These are phyloP conservation scores for Drosophila nigricruria DNA, from an alignment of 2,888 invertebrate genomes.

Conservation along the genomic window DNA sequence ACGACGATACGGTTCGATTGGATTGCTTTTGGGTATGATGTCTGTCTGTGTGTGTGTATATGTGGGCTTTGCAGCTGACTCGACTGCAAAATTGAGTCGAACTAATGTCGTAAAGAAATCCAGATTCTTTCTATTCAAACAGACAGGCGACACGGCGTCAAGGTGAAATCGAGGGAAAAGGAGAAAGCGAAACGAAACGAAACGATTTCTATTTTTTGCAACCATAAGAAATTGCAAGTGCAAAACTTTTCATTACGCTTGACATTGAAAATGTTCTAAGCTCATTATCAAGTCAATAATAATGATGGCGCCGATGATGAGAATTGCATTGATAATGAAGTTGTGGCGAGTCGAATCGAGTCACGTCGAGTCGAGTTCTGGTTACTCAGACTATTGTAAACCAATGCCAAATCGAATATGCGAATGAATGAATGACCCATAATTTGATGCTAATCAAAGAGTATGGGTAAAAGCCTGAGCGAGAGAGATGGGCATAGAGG, in stretches of 20 bases:
- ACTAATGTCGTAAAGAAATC: constrained; percentile 59
- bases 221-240: constrained; percentile 38
- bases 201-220: constrained; percentile 16
- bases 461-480: background rate
- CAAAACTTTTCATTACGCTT: constrained; percentile 58
- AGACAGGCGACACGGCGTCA: constrained; percentile 33
- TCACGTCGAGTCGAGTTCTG: background rate
- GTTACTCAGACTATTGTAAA: background rate
- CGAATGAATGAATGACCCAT: constrained; percentile 43
- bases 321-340: background rate
- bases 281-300: background rate
- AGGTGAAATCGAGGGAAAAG: constrained; percentile 29
- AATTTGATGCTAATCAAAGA: constrained; percentile 57
- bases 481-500: background rate
- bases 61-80: constrained; percentile 27
- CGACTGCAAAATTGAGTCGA: constrained; percentile 53
- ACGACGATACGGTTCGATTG: constrained; percentile 18
- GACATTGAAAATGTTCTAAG: constrained; percentile 58
- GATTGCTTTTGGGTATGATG: constrained; percentile 4
- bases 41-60: constrained; percentile 1
- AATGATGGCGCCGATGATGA: constrained; percentile 7
- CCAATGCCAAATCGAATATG: constrained; percentile 33
- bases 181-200: constrained; percentile 10
- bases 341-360: constrained; percentile 7
- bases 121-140: constrained; percentile 59